Base-by-base conservation (phyloP, 2,888 invertebrate genomes). In the Drosophila nigricruria region DNA sequence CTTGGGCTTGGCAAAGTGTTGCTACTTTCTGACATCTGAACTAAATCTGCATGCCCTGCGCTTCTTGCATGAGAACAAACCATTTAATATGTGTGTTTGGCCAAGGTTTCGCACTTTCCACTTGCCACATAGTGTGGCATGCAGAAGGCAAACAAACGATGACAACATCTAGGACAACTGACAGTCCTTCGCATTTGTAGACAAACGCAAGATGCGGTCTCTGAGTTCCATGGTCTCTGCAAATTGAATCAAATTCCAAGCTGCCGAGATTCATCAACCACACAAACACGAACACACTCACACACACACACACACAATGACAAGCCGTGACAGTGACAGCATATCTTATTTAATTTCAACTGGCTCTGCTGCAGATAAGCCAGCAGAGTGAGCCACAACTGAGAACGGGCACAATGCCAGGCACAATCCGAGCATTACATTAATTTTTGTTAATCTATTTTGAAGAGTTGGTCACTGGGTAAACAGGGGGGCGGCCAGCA, bases 371-470 rank as follows among this genome's bases (percentile, higher is more conserved):
- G 71, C 62, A 67, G 71, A 77, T 73, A 70, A 78, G 53, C 63
- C 63, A 56, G 47, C 53, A 42, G 50, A 67, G 40, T 36, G 30
- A 43, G n/a, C 20, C 45, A 45, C 43, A 57, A 40, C 38, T 27
- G 36, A 64, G 58, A 65, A 52, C 43, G 58, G 70, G 32, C 20
- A 57, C 56, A 38, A 12, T 56, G 56, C 12, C 30, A 50, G 38
- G 61, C 70, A 62, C 58, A 77, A 73, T 65, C 73, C 72, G 69
- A 76, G 79, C 70, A 71, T 80, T 82, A 79, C 86, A 87, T 87
- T 87, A 87, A 88, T 87, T 88, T 87, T 87, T 88, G 89, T 79
- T 87, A 88, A 87, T 87, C 86, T 84, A 84, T 84, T 88, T 82
- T 79, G 77, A 81, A 78, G 87, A 84, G 68, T 73, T 79, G 86